Base-by-base conservation (phyloP, 2,888 invertebrate species). In the Lasioglossum zephyrum region DNA sequence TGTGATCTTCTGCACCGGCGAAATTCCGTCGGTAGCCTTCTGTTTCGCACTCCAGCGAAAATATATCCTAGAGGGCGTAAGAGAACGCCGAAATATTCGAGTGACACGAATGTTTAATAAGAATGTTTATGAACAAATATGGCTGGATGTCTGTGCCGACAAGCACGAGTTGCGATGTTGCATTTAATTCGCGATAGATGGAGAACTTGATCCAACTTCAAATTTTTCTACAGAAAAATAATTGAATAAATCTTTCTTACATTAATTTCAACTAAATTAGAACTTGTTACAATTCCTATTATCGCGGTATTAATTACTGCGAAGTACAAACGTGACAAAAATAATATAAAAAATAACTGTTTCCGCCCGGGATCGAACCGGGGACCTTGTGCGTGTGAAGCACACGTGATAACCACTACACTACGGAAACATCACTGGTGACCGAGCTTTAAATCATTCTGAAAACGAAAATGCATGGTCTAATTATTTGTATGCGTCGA, bases 321-420 rank as follows among this genome's bases (percentile, higher is more conserved):
- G 4, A 57, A n/a, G 9, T 4, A 57, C 9, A 9, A 57, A 9
- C 9, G 9, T n/a, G 57, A n/a, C n/a, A 57, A 57, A 57, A 57
- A 22, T 22, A 57, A 57, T 57, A 57, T n/a, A 9, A n/a, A 96
- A 96, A n/a, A 63, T 96, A 96, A 95, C 95, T 97, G 97, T 97
- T 97, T 97, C 96, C 97, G 97, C 97, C 97, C 97, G 97, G 97
- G 97, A 97, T 97, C 97, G 97, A 97, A 97, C 97, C 97, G 97
- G 97, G 97, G 97, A 96, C 97, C 97, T 97, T 97, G 97, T 96
- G 97, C 97, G 97, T 97, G 97, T 97, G 97, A 97, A 97, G 97
- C 97, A 97, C 97, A 97, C 97, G 96, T 96, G 97, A 97, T 97
- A 96, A 97, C 96, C 96, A 96, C 96, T 97, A 96, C 97, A 96